Evolutionary conservation across 2,888 invertebrate genomes (phyloP), one percentile per base, ranked within the genome.

Genomic region (Caenorhabditis macrosperma): DNA sequence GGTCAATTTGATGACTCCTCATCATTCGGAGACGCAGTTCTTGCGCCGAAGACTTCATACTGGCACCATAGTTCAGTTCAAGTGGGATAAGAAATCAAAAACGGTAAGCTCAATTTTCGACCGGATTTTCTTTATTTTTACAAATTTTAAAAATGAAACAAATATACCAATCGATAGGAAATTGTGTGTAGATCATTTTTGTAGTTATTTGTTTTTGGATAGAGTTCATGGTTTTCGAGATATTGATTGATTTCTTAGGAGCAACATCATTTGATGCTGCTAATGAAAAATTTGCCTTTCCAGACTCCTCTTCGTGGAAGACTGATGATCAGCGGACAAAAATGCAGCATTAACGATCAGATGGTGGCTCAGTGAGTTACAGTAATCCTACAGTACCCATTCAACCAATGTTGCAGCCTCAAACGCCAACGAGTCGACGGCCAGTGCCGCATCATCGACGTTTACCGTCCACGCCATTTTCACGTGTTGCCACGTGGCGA

Each of bases 61-160:
- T 26, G 69, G 64, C 12, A 48, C 54, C 1, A 30, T 3, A 12
- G 67, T 79, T 12, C 66, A 48, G 9, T 79, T 79, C 38, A 46
- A 52, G 48, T 79, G 79, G 79, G 79, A 79, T 38, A 61, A 68
- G 35, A 79, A 74, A 38, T 46, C 74, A n/a, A 79, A 79, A 54
- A 28, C 22, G 44, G 69, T 69, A 22, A 17, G 55, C n/a, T n/a
- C n/a, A n/a, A n/a, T n/a, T n/a, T n/a, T n/a, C n/a, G n/a, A n/a
- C n/a, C n/a, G n/a, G n/a, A n/a, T n/a, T n/a, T n/a, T n/a, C n/a
- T n/a, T n/a, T n/a, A n/a, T n/a, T n/a, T n/a, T n/a, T n/a, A n/a
- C n/a, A n/a, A n/a, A n/a, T n/a, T n/a, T n/a, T n/a, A n/a, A n/a
- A n/a, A n/a, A n/a, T n/a, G n/a, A n/a, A n/a, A n/a, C n/a, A n/a